Evolutionary conservation across 2,797 vertebrate genomes (phyloP).

Genomic region (Muraenolepis orangiensis): DNA sequence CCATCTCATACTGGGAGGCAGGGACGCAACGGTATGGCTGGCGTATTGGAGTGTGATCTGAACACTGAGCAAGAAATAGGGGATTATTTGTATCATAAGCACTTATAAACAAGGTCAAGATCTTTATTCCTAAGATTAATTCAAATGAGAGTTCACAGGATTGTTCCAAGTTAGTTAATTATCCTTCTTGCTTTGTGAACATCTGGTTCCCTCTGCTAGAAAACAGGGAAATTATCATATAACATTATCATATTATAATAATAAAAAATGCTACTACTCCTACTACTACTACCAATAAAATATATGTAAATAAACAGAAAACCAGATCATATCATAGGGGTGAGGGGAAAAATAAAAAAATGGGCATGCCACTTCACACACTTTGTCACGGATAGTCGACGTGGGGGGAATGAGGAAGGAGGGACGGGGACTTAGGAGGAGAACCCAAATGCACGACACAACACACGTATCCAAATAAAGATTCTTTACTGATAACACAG

Average conservation of each 20-base stretch:
- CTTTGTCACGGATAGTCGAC: too few relatives aligned
- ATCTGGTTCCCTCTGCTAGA: background rate
- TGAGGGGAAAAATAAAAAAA: background rate
- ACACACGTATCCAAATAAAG: too few relatives aligned
- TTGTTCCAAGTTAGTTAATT: background rate
- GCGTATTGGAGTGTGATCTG: too few relatives aligned
- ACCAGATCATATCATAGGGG: background rate
- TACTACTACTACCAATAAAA: background rate
- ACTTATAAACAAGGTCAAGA: background rate
- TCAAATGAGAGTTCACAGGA: background rate
- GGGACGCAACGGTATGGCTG: too few relatives aligned
- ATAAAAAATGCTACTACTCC: background rate
- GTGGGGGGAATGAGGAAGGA: too few relatives aligned
- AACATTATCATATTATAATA: background rate
- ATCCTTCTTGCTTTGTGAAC: background rate
- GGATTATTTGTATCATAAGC: background rate
- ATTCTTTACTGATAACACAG: too few relatives aligned
- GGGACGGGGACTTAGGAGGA: too few relatives aligned
- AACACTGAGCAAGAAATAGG: slow-evolving; percentile 17
- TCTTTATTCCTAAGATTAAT: background rate
- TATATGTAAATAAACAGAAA: background rate
- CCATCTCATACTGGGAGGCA: too few relatives aligned
- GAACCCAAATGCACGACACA: too few relatives aligned
- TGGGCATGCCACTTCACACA: background rate
- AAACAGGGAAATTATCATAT: background rate